Evolutionary conservation across 2,797 vertebrate species (phyloP), one percentile per base, ranked within the genome.

Genomic region (Cetoscarus ocellatus): DNA sequence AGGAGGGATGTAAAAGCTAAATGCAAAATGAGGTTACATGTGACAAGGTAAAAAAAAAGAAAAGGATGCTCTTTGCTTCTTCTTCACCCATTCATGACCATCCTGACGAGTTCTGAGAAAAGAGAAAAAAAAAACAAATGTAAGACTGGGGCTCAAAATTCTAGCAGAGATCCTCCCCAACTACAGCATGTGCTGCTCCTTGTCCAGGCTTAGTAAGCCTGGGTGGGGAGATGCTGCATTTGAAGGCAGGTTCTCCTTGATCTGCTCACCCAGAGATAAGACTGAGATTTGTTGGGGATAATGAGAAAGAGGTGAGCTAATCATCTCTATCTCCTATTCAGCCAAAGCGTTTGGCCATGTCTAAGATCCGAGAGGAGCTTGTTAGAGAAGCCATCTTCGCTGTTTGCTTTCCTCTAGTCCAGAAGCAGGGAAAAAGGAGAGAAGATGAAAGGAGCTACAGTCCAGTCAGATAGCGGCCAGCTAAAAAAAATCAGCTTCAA

Each of bases 11-110:
- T 51, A 61, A 54, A 85, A 83, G 84, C 74, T 53, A 86, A 85
- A 72, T 85, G 75, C 52, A 88, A 88, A 77, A 82, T 73, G 36
- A 74, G 38, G 75, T 69, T 67, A 73, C 42, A 70, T 45, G 64
- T 84, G 77, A 83, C 51, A 72, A 42, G 62, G 64, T 75, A 67
- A 61, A 66, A 50, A 71, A 54, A 54, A 53, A 36, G 61, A 60
- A 63, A 42, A 71, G 43, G 77, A 66, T 43, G 75, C 18, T 89
- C 86, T 67, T 80, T 45, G 56, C 86, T 67, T 80, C 48, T 54
- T 92, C 93, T 93, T 95, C 91, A 95, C 53, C 95, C 95, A 19
- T 87, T 95, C 95, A 95, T 95, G 80, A 95, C 95, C 95, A 95
- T 95, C 88, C 92, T 92, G 85, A 95, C 94, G 48, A 95, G 92